Evolutionary conservation across 2,888 invertebrate genomes (phyloP).

Genomic region (Brenthis hecate): DNA sequence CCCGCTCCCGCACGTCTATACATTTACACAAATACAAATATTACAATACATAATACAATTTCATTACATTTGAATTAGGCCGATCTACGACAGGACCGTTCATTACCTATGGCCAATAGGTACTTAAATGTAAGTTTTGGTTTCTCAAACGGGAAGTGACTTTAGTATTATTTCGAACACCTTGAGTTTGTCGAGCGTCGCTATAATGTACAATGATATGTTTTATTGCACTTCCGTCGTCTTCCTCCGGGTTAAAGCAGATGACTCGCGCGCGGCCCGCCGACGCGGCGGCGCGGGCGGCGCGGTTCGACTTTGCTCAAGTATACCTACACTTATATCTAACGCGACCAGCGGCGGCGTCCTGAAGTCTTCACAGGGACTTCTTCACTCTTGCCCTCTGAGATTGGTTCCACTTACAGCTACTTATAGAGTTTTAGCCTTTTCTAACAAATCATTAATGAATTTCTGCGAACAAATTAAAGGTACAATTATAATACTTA

Average conservation of each 20-base stretch:
- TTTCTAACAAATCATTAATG: slow-evolving; percentile 93
- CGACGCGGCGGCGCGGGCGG: no score
- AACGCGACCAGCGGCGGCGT: background rate
- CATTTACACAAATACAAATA: background rate
- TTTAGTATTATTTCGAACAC: background rate
- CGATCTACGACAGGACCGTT: background rate
- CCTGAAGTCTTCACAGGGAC: background rate
- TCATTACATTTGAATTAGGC: slow-evolving; percentile 3
- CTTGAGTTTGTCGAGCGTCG: background rate
- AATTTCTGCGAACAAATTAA: slow-evolving; percentile 87
- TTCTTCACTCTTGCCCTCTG: slow-evolving; percentile 35
- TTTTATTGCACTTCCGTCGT: background rate
- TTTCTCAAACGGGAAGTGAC: slow-evolving; percentile 7
- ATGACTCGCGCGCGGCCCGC: background rate
- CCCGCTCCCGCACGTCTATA: background rate
- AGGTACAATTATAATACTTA: background rate
- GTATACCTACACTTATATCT: slow-evolving; percentile 14
- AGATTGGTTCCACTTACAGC: slow-evolving; percentile 46
- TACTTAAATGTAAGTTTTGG: slow-evolving; percentile 10
- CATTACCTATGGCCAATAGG: background rate
- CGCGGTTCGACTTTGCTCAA: no score
- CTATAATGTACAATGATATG: slow-evolving; percentile 11
- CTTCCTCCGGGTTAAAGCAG: slow-evolving; percentile 1
- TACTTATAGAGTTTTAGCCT: slow-evolving; percentile 91
- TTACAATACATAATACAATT: slow-evolving; percentile 1